Evolutionary conservation across 2,888 invertebrate genomes (phyloP).

Genomic region (Parnassius apollo): DNA sequence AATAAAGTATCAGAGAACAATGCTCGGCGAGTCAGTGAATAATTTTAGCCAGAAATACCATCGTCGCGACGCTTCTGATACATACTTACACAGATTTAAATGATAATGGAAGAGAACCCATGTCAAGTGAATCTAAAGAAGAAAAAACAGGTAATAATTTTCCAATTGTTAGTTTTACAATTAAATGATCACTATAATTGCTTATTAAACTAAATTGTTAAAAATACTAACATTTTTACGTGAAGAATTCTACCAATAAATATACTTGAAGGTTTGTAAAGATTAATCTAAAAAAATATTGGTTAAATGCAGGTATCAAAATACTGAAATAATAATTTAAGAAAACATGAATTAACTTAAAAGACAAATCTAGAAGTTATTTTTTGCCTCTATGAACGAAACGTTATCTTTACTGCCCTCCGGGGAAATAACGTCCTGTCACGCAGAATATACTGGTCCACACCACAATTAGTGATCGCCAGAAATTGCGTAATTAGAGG

Average conservation of each 20-base stretch:
- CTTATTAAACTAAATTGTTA: too few relatives aligned
- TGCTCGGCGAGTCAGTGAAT: slow-evolving; percentile 71
- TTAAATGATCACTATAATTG: too few relatives aligned
- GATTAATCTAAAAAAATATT: too few relatives aligned
- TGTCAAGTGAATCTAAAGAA: too few relatives aligned
- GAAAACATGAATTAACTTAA: not conserved
- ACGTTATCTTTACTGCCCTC: slow-evolving; percentile 78
- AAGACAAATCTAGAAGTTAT: slow-evolving; percentile 44
- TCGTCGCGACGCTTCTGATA: slow-evolving; percentile 53
- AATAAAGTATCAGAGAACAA: slow-evolving; percentile 79
- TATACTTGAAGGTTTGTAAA: too few relatives aligned
- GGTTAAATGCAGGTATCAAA: slow-evolving; percentile 7
- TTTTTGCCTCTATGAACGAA: slow-evolving; percentile 46
- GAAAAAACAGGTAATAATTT: too few relatives aligned
- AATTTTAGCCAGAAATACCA: slow-evolving; percentile 72
- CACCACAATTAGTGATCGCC: slow-evolving; percentile 78
- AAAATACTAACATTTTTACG: too few relatives aligned
- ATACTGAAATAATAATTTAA: not conserved
- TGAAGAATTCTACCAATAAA: too few relatives aligned
- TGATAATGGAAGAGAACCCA: slow-evolving; percentile 38
- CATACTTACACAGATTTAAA: slow-evolving; percentile 37
- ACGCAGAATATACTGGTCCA: slow-evolving; percentile 76
- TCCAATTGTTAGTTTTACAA: too few relatives aligned
- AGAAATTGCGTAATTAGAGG: slow-evolving; percentile 79
- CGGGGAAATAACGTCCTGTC: slow-evolving; percentile 79